These are phyloP conservation scores for Cynoglossus semilaevis DNA, from an alignment of 2,113 vertebrate species.

Conservation along the genomic window DNA sequence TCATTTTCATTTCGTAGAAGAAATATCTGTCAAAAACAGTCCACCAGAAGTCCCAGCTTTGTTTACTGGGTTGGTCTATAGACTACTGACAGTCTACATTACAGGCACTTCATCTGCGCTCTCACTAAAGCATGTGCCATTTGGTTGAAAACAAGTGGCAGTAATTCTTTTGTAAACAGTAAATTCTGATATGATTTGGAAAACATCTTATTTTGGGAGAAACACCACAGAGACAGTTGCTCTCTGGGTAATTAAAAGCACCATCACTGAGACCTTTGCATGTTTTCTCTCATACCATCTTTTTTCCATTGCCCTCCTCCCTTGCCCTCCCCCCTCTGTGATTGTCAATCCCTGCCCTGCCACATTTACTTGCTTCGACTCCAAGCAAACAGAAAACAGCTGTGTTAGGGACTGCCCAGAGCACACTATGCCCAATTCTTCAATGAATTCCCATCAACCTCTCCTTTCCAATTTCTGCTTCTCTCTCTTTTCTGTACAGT, in stretches of 20 bases:
- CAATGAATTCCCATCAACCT: constrained; percentile 66
- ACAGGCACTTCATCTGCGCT: too few relatives aligned
- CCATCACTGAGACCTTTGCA: constrained; percentile 45
- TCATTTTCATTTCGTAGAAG: too few relatives aligned
- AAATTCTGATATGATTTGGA: too few relatives aligned
- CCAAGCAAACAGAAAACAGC: constrained; percentile 74
- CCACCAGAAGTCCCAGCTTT: too few relatives aligned
- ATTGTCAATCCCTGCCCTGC: constrained; percentile 50
- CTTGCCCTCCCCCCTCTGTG: constrained; percentile 42
- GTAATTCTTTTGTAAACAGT: too few relatives aligned
- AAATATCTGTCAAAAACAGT: too few relatives aligned
- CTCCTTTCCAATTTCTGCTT: constrained; percentile 55
- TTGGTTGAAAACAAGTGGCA: neutral
- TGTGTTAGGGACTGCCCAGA: constrained; percentile 67
- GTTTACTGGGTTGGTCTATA: too few relatives aligned
- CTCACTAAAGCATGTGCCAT: neutral
- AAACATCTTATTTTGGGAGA: neutral
- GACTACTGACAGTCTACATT: too few relatives aligned
- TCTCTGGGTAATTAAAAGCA: constrained; percentile 13
- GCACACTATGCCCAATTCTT: constrained; percentile 71
- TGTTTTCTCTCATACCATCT: constrained; percentile 52
- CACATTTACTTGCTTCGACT: constrained; percentile 60
- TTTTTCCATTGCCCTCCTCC: constrained; percentile 34
- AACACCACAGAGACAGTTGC: constrained; percentile 16
- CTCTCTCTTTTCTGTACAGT: constrained; percentile 62